Evolutionary conservation across 64 coral and sea anemone genomes (phyloP), one percentile per base, ranked within the genome.

Genomic region (Cladopsammia gracilis): DNA sequence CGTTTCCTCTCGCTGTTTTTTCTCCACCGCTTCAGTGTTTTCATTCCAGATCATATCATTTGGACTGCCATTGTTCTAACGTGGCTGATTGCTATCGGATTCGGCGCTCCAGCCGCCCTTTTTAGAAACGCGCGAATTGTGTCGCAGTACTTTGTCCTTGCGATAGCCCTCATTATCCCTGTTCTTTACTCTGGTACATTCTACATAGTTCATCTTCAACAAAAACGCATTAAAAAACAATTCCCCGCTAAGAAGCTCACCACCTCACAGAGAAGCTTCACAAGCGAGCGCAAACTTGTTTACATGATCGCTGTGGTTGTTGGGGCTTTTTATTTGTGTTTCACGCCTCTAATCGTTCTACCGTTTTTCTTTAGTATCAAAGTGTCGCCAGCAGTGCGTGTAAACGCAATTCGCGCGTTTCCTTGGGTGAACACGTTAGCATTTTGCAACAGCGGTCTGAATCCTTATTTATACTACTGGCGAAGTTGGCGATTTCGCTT

Each of bases 401-500:
- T 5, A 10, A 73, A 73, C 4, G 96, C 88, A 0, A 54, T 78
- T 58, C 71, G 76, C 70, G 96, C 79, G 4, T 98, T 98, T 51
- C 96, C 92, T 1, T 98, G 92, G 96, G 83, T 94, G 6, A 98
- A 98, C 44, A 94, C 96, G 1, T 3, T 98, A 3, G 96, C 96
- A 9, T 70, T 98, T 10, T 98, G 92, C 51, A 87, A 93, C 59
- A 94, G 92, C 0, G 80, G 81, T 4, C 45, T 94, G 2, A 98
- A 98, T 42, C 96, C 96, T 12, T 98, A 98, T 69, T 86, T 98
- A 34, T 98, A 98, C 50, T 98, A 98, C 51, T 98, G 96, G 96
- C 87, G 96, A 82, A 98, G 92, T 68, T 93, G 65, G 22, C 34
- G 88, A 20, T 98, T 98, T 71, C 80, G 96, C 0, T 34, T 82